These are phyloP conservation scores for Sebastes hubbsi DNA, from an alignment of 2,797 vertebrate genomes.

Conservation along the genomic window DNA sequence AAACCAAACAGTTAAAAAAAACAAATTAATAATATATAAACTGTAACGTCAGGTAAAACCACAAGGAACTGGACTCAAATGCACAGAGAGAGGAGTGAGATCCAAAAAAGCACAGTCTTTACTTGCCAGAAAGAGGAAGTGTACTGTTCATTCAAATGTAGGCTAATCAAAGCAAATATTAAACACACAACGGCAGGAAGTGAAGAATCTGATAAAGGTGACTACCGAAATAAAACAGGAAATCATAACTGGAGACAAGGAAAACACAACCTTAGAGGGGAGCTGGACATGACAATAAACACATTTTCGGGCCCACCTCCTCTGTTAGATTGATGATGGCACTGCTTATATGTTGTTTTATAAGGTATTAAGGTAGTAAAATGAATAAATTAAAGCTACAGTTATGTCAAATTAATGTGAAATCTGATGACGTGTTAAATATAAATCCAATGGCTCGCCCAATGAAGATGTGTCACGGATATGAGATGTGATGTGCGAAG, in stretches of 20 bases:
- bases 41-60: no score
- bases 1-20: background rate
- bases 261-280: no score
- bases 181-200: background rate
- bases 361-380: background rate
- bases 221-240: background rate
- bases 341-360: background rate
- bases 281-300: no score
- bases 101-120: no score
- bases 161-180: no score
- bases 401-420: background rate
- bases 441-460: background rate
- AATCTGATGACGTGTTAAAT: background rate
- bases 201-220: background rate
- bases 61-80: no score
- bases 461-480: constrained; percentile 11
- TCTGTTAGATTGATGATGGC: background rate
- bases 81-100: no score
- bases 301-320: background rate
- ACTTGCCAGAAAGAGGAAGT: no score
- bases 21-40: background rate
- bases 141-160: no score
- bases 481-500: constrained; percentile 21
- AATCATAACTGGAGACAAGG: background rate
- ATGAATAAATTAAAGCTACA: background rate